These are phyloP conservation scores for Ricordea florida DNA, from an alignment of 92 coral and sea anemone genomes.

Conservation along the genomic window DNA sequence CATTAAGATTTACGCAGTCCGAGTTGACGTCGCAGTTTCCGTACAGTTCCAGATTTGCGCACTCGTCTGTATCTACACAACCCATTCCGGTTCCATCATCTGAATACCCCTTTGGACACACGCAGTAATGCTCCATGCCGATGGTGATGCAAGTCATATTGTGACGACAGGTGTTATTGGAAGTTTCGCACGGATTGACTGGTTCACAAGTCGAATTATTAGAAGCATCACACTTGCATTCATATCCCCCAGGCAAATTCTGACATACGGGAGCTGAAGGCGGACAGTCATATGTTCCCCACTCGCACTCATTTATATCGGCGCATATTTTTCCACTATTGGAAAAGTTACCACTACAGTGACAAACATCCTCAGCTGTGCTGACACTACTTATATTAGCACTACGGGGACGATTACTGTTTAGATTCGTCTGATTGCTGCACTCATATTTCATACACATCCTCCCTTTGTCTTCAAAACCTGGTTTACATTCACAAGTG, in stretches of 20 bases:
- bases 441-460: slow-evolving; percentile 51
- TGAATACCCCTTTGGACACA: slow-evolving; percentile 59
- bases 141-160: slow-evolving; percentile 65
- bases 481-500: slow-evolving; percentile 44
- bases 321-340: slow-evolving; percentile 48
- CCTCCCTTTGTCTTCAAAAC: slow-evolving; percentile 56
- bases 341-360: slow-evolving; percentile 44
- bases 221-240: slow-evolving; percentile 64
- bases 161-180: slow-evolving; percentile 42
- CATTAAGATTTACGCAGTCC: slow-evolving; percentile 50
- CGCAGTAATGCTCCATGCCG: slow-evolving; percentile 62
- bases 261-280: slow-evolving; percentile 48
- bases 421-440: slow-evolving; percentile 6
- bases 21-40: slow-evolving; percentile 41
- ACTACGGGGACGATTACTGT: background rate
- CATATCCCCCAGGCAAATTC: slow-evolving; percentile 66
- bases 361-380: slow-evolving; percentile 1
- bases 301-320: slow-evolving; percentile 55
- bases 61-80: slow-evolving; percentile 62
- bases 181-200: slow-evolving; percentile 55
- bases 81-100: slow-evolving; percentile 39
- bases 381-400: background rate
- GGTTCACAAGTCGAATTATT: slow-evolving; percentile 50
- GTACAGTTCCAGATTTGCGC: slow-evolving; percentile 30
- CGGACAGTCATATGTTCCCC: slow-evolving; percentile 47